A percentile compares a stretch with the other conserved stretches of the same genome.
These are phyloP conservation scores for Drosophila tristis DNA, from an alignment of 1,140 invertebrate genomes.

Conservation along the genomic window DNA sequence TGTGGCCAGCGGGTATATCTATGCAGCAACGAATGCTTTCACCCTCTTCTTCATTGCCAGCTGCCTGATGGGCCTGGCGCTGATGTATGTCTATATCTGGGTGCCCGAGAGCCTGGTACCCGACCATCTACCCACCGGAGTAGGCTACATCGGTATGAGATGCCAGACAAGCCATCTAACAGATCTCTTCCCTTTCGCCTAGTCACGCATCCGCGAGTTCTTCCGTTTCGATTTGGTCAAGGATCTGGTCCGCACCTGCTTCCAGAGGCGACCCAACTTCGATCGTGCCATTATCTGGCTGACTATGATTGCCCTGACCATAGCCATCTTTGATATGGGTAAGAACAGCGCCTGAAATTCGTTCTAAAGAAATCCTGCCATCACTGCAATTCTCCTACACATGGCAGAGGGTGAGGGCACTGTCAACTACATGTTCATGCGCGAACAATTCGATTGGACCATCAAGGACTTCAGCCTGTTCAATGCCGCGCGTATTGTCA, in stretches of 20 bases:
- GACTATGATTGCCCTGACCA: slow-evolving; percentile 86
- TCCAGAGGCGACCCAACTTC: slow-evolving; percentile 86
- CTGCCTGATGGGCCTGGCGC: slow-evolving; percentile 54
- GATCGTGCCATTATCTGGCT: slow-evolving; percentile 87
- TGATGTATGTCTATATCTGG: slow-evolving; percentile 74
- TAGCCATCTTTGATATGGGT: slow-evolving; percentile 86
- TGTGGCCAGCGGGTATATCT: slow-evolving; percentile 85
- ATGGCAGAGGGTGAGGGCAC: slow-evolving; percentile 80
- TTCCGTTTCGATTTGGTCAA: slow-evolving; percentile 86
- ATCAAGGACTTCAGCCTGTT: slow-evolving; percentile 87
- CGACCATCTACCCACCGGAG: slow-evolving; percentile 61
- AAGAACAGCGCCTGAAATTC: neutral
- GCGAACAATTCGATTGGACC: slow-evolving; percentile 88
- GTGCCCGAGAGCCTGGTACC: slow-evolving; percentile 74
- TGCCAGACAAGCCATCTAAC: neutral
- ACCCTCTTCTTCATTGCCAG: slow-evolving; percentile 60
- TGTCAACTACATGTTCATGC: slow-evolving; percentile 87
- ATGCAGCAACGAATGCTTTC: slow-evolving; percentile 61
- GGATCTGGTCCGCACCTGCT: slow-evolving; percentile 87
- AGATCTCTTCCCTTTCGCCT: neutral
- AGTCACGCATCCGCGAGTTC: slow-evolving; percentile 84
- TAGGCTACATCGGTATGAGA: slow-evolving; percentile 6
- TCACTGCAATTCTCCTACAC: neutral
- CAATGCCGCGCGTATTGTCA: slow-evolving; percentile 84
- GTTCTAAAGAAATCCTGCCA: no score